These are phyloP conservation scores for Drosophila anomelani DNA, from an alignment of 2,888 invertebrate genomes.

Conservation along the genomic window DNA sequence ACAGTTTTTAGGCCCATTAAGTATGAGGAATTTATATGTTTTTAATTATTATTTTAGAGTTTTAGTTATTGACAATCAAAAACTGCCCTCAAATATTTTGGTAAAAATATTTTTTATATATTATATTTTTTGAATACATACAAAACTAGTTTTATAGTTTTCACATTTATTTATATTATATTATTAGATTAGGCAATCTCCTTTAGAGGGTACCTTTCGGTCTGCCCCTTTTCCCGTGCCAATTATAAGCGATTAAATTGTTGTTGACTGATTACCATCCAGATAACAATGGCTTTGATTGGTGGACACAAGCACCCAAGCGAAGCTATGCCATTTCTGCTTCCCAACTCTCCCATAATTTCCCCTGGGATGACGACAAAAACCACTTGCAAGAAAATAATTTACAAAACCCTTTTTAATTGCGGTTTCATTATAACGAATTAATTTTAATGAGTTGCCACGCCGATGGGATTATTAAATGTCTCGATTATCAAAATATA, in stretches of 20 bases:
- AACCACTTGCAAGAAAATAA: not conserved
- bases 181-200: too few species aligned
- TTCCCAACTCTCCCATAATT: not conserved
- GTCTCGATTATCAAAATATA: not conserved
- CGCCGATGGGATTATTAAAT: constrained; percentile 1
- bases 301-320: not conserved
- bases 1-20: not conserved
- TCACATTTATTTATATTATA: not conserved
- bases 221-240: not conserved
- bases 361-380: not conserved
- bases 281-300: not conserved
- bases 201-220: not conserved
- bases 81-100: too few species aligned
- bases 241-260: constrained; percentile 17
- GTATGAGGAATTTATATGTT: not conserved
- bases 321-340: not conserved
- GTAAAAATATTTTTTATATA: not conserved
- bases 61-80: not conserved
- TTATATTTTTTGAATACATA: not conserved
- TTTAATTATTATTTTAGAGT: not conserved
- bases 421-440: constrained; percentile 58
- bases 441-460: constrained; percentile 57
- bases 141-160: not conserved
- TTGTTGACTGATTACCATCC: constrained; percentile 19
- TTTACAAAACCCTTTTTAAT: not conserved